Conservation (phyloP, 2,113 vertebrate genomes). For the Oreochromis tanganicae region DNA sequence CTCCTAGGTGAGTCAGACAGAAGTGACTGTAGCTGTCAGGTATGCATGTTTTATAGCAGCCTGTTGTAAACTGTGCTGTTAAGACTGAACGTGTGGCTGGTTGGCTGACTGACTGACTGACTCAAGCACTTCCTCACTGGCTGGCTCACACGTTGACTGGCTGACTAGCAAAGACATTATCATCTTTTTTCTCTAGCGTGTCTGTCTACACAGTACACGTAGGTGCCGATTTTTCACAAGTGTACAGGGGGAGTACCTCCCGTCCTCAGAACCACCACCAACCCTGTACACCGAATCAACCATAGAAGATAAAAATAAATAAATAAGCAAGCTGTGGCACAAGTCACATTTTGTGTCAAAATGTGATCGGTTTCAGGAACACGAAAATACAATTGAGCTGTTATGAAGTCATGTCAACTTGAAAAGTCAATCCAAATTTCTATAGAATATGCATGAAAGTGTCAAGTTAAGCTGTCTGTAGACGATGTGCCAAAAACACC, state of each 20-base stretch:
- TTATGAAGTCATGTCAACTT: background rate
- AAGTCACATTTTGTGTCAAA: background rate
- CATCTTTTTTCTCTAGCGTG: background rate
- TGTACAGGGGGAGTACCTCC: background rate
- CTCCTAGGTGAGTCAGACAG: slow-evolving; percentile 59
- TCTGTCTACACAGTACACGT: background rate
- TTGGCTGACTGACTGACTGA: slow-evolving; percentile 12
- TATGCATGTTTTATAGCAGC: slow-evolving; percentile 59
- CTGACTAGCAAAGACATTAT: background rate
- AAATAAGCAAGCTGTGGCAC: background rate
- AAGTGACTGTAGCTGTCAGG: slow-evolving; percentile 64
- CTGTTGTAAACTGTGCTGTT: slow-evolving; percentile 57
- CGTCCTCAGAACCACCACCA: background rate
- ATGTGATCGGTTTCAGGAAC: background rate
- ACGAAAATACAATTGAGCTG: background rate
- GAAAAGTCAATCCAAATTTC: background rate
- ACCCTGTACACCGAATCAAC: background rate
- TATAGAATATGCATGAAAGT: background rate
- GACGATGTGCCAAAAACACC: background rate
- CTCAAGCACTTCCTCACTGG: background rate
- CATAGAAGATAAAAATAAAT: background rate
- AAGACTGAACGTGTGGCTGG: slow-evolving; percentile 4
- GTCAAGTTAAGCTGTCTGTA: background rate
- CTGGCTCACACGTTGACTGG: background rate
- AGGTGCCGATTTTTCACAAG: background rate